These are phyloP conservation scores for Zaprionus davidi DNA, from an alignment of 1,140 invertebrate genomes.

Conservation along the genomic window DNA sequence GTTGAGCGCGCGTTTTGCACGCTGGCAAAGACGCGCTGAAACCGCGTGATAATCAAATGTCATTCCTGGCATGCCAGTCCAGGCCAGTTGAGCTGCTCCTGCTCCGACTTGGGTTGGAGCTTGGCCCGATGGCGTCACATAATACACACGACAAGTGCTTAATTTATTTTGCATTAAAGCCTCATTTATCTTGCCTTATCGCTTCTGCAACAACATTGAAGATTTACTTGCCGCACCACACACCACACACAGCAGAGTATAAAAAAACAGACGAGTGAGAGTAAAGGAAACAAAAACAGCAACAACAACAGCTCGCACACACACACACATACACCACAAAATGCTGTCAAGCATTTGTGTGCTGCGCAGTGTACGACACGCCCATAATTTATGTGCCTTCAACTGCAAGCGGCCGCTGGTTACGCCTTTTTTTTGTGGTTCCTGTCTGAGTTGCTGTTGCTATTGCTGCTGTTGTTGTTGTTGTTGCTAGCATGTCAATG, in stretches of 20 bases:
- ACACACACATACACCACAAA: slow-evolving; percentile 27
- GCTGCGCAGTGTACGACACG: slow-evolving; percentile 55
- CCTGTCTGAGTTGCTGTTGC: slow-evolving; percentile 19
- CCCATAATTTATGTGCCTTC: slow-evolving; percentile 80
- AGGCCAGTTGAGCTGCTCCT: slow-evolving; percentile 8
- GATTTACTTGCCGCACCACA: slow-evolving; percentile 71
- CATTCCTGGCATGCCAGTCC: slow-evolving; percentile 64
- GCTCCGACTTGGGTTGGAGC: background rate
- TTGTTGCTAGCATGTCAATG: slow-evolving; percentile 65
- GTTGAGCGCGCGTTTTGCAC: slow-evolving; percentile 43
- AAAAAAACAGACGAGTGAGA: background rate
- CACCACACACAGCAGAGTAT: slow-evolving; percentile 5
- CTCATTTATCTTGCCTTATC: slow-evolving; percentile 81
- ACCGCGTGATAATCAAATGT: slow-evolving; percentile 78
- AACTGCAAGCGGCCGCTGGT: slow-evolving; percentile 68
- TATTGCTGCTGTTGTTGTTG: slow-evolving; percentile 37
- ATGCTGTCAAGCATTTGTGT: slow-evolving; percentile 28
- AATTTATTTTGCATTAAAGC: slow-evolving; percentile 81
- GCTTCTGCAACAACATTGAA: slow-evolving; percentile 79
- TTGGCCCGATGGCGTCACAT: slow-evolving; percentile 35
- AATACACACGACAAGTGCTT: slow-evolving; percentile 80
- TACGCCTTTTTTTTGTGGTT: slow-evolving; percentile 66
- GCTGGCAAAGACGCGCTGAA: slow-evolving; percentile 62
- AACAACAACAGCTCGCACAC: slow-evolving; percentile 15
- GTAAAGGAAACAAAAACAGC: slow-evolving; percentile 11